These are phyloP conservation scores for Furcula furcula DNA, from an alignment of 2,888 invertebrate genomes.

Conservation along the genomic window DNA sequence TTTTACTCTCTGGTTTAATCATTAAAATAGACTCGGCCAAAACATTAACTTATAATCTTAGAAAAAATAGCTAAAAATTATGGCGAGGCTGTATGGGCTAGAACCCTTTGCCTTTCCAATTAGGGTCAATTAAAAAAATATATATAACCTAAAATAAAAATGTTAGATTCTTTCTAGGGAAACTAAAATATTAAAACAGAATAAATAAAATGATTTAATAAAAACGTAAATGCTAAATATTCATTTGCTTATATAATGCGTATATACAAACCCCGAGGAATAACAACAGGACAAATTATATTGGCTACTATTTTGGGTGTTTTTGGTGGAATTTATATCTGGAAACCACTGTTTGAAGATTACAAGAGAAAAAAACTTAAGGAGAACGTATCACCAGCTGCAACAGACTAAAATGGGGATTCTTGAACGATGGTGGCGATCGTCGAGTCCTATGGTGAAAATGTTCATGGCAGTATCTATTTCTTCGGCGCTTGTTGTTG, in stretches of 20 bases:
- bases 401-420: slow-evolving; percentile 39
- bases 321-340: slow-evolving; percentile 73
- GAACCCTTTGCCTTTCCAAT: too few relatives aligned
- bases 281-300: slow-evolving; percentile 62
- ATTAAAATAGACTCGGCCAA: too few relatives aligned
- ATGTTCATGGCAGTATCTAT: slow-evolving; percentile 62
- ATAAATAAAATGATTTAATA: too few relatives aligned
- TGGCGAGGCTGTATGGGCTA: too few relatives aligned
- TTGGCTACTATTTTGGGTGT: slow-evolving; percentile 66
- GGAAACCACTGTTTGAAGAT: slow-evolving; percentile 70
- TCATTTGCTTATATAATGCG: slow-evolving; percentile 65
- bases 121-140: too few relatives aligned
- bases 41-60: too few relatives aligned
- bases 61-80: too few relatives aligned
- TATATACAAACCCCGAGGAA: slow-evolving; percentile 60
- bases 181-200: too few relatives aligned
- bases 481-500: slow-evolving; percentile 46
- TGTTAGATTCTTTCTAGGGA: too few relatives aligned
- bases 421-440: slow-evolving; percentile 40
- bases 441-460: slow-evolving; percentile 56
- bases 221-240: too few relatives aligned
- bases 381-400: slow-evolving; percentile 19
- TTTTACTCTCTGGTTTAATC: too few relatives aligned
- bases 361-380: slow-evolving; percentile 28
- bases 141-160: too few relatives aligned